Base-by-base conservation (phyloP, 1,140 invertebrate genomes). In the Heliothis virescens region DNA sequence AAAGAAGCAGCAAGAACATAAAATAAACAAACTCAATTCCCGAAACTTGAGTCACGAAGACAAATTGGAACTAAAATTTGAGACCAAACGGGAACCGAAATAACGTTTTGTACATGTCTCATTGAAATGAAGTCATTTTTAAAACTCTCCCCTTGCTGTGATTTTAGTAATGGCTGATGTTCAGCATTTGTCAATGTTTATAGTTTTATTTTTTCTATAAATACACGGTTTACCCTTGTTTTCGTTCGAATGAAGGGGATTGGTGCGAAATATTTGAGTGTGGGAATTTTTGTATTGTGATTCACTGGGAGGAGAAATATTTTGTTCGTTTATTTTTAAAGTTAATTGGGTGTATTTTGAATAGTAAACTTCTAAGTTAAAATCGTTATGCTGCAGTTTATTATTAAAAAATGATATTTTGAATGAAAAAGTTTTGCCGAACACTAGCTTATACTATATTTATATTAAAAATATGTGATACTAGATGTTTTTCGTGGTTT, bases 141-240 rank as follows among this genome's bases (percentile, higher is more conserved):
- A 87, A 89, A 87, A 18, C 83, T 85, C 81, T 79, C 65, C 81
- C 72, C 60, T 47, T n/a, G 16, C 21, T 53, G 59, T 60, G 77
- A 76, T 79, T 84, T 86, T 57, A 81, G 80, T 82, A 79, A 67
- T 85, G 82, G 83, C 85, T 81, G 80, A 83, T 87, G 87, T 89
- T 85, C 85, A 85, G 83, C 83, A 87, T 89, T 87, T 86, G 85
- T 87, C 82, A 86, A 85, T 85, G 90, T 89, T 87, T 87, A 89
- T 75, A 12, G 26, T 71, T 52, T 74, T 75, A 21, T 77, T 78
- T 77, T 53, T 67, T 78, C 63, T 67, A 67, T 52, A 78, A 57
- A 67, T 67, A 78, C 75, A 67, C 16, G 15, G 47, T 47, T 78
- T 65, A 50, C 57, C 47, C 75, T 76, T 71, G 47, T 63, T 60